phyloP scores from a whole-genome alignment of 2,888 invertebrate species.

The Chymomyza fuscimana region DNA sequence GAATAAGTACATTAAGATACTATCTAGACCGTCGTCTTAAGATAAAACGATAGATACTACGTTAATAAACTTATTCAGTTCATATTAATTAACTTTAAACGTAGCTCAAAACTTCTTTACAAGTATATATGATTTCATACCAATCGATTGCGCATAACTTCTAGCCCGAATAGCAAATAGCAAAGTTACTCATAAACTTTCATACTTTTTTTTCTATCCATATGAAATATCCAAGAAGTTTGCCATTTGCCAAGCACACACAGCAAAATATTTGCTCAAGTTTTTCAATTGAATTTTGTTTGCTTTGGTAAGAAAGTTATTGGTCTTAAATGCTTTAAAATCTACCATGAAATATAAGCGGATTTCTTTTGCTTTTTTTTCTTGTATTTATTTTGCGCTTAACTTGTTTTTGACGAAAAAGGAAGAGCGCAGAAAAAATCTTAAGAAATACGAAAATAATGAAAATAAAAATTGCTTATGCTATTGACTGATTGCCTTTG shows the following conservation, averaged over 20 bases:
- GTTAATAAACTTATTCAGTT: neutral
- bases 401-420: constrained; percentile 56
- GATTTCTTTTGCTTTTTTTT: constrained; percentile 54
- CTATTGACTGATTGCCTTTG: constrained; percentile 40
- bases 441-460: neutral
- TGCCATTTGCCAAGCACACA: neutral
- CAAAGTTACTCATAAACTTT: neutral
- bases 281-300: neutral
- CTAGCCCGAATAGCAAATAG: neutral
- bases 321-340: neutral
- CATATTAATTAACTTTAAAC: neutral
- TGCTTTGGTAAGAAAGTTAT: neutral
- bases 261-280: neutral
- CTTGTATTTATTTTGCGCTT: constrained; percentile 43
- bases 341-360: constrained; percentile 46
- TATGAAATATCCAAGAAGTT: neutral
- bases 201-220: neutral
- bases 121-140: neutral
- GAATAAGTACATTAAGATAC: too few species aligned
- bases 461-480: constrained; percentile 33
- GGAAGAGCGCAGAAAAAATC: too few species aligned
- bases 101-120: neutral
- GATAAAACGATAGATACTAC: too few species aligned
- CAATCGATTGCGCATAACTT: neutral
- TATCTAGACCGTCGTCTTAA: too few species aligned